phyloP scores from a whole-genome alignment of 2,797 vertebrate species.

The Eidolon dupreanum region DNA sequence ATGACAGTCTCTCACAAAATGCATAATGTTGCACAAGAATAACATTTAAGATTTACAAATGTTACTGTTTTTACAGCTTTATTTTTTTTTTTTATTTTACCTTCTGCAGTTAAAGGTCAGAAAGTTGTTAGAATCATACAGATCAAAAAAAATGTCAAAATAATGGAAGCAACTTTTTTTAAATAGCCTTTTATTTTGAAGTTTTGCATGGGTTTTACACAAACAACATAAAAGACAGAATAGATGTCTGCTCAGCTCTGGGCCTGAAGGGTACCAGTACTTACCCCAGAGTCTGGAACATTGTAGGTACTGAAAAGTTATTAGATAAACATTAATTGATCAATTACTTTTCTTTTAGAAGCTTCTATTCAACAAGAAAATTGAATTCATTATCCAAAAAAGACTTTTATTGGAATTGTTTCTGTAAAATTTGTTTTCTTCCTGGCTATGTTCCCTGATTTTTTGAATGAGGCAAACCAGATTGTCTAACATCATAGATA shows the following conservation, averaged over 20 bases:
- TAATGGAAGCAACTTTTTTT: neutral
- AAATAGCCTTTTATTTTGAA: neutral
- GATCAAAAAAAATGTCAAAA: neutral
- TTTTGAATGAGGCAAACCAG: constrained; percentile 77
- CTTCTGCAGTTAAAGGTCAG: neutral
- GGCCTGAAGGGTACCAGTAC: neutral
- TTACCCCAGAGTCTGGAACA: neutral
- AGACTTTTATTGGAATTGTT: constrained; percentile 64
- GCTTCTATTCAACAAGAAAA: neutral
- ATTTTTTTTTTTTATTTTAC: neutral
- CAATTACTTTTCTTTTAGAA: constrained; percentile 33
- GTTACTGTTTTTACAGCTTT: neutral
- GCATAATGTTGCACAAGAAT: neutral
- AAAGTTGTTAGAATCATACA: neutral
- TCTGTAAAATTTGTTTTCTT: constrained; percentile 72
- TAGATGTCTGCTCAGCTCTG: neutral
- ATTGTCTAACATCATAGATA: constrained; percentile 57
- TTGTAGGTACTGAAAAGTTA: neutral
- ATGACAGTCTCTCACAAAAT: neutral
- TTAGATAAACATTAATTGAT: neutral
- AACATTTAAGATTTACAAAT: neutral
- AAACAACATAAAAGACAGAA: constrained; percentile 17
- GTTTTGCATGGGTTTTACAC: neutral
- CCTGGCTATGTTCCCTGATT: constrained; percentile 58
- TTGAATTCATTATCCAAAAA: constrained; percentile 68